Percentiles rank a stretch among this genome's conserved stretches.
phyloP scores from a whole-genome alignment of 2,888 invertebrate species.

The Xanthorhoe spadicearia region DNA sequence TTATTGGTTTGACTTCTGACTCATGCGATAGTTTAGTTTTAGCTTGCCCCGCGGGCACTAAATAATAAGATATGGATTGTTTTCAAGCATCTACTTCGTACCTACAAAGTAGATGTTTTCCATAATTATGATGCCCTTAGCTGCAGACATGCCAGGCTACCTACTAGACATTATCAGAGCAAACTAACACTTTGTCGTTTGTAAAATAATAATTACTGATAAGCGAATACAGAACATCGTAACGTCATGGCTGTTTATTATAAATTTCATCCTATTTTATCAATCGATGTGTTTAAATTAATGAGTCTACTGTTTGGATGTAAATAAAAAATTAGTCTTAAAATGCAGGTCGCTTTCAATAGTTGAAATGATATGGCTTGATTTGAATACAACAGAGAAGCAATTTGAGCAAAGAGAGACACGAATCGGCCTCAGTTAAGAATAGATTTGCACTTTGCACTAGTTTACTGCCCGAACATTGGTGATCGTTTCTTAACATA shows the following conservation, averaged over 20 bases:
- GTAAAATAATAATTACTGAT: background rate
- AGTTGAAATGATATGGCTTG: conserved; percentile 8
- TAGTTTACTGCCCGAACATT: conserved; percentile 42
- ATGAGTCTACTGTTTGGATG: background rate
- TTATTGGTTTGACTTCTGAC: conserved; percentile 9
- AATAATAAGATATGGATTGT: background rate
- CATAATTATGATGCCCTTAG: too few species aligned
- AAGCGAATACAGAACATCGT: background rate
- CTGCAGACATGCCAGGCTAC: too few species aligned
- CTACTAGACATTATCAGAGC: too few species aligned
- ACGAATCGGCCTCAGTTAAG: conserved; percentile 48
- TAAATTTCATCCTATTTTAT: background rate
- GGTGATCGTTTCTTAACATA: conserved; percentile 1
- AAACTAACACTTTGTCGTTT: background rate
- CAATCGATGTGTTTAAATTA: background rate
- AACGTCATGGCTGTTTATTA: background rate
- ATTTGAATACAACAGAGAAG: conserved; percentile 12
- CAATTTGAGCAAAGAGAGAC: conserved; percentile 42
- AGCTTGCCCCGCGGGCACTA: background rate
- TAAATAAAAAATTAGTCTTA: background rate
- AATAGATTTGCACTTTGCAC: conserved; percentile 64
- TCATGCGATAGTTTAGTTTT: conserved; percentile 1
- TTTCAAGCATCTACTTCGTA: background rate
- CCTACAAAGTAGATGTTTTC: too few species aligned
- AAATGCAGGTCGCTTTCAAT: background rate